Conservation (phyloP, 2,797 vertebrate genomes). For the Neosalanx taihuensis region DNA sequence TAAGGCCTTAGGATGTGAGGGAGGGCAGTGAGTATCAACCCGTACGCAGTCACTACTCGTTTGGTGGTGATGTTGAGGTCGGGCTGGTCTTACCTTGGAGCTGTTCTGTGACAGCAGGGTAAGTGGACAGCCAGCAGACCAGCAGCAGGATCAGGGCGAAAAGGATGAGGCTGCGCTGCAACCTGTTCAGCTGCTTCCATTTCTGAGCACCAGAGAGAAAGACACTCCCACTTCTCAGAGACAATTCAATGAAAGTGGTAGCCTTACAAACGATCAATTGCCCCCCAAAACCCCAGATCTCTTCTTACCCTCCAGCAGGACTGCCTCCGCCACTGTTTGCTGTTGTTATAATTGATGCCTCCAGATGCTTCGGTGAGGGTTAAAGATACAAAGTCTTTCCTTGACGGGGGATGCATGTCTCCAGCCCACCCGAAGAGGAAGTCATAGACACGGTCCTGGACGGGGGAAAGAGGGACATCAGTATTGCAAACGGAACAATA, state of each 20-base stretch:
- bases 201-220: constrained; percentile 69
- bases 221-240: background rate
- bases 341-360: constrained; percentile 72
- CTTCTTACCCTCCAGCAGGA: constrained; percentile 86
- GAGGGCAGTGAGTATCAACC: background rate
- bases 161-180: constrained; percentile 86
- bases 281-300: background rate
- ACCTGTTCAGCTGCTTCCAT: constrained; percentile 93
- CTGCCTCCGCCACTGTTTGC: constrained; percentile 83
- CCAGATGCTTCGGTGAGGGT: constrained; percentile 67
- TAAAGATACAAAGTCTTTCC: constrained; percentile 83
- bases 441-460: constrained; percentile 27
- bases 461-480: background rate
- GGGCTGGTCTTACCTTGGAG: constrained; percentile 73
- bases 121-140: constrained; percentile 76
- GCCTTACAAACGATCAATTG: background rate
- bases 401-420: constrained; percentile 77
- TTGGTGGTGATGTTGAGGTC: background rate
- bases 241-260: background rate
- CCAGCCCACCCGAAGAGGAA: constrained; percentile 33
- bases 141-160: constrained; percentile 73
- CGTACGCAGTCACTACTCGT: background rate
- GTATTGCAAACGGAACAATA: background rate
- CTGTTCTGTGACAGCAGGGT: constrained; percentile 69
- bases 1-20: constrained; percentile 57